Conservation (phyloP, 2,888 invertebrate genomes). For the Lithophane socia region DNA sequence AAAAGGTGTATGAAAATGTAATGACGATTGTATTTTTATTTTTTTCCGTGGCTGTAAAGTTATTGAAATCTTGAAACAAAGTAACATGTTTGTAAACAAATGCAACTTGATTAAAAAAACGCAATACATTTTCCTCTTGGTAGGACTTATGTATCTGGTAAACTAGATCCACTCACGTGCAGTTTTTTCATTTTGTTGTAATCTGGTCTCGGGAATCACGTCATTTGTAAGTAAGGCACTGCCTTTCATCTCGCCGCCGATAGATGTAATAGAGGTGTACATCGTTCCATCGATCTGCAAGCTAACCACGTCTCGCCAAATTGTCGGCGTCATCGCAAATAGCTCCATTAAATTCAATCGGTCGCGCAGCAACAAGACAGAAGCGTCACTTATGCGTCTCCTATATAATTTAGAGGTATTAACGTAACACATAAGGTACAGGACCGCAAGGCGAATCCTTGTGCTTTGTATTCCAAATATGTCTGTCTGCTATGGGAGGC, state of each 20-base stretch:
- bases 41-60: neutral
- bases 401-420: constrained; percentile 87
- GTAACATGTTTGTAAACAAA: constrained; percentile 10
- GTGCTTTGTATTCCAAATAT: constrained; percentile 79
- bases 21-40: neutral
- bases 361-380: constrained; percentile 77
- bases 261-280: constrained; percentile 68
- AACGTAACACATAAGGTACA: constrained; percentile 70
- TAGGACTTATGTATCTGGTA: constrained; percentile 8
- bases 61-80: constrained; percentile 1
- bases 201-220: constrained; percentile 58
- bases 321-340: constrained; percentile 82
- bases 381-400: constrained; percentile 80
- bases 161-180: constrained; percentile 51
- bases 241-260: constrained; percentile 71
- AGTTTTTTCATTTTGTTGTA: constrained; percentile 60
- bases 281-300: constrained; percentile 70
- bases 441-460: constrained; percentile 62
- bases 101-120: constrained; percentile 43
- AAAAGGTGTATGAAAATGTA: constrained; percentile 22
- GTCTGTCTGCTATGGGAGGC: constrained; percentile 54
- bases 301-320: constrained; percentile 79
- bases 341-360: constrained; percentile 88
- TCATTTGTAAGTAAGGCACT: constrained; percentile 62
- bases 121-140: constrained; percentile 3